Base-by-base conservation (phyloP, 2,797 vertebrate species). In the Pempheris klunzingeri region DNA sequence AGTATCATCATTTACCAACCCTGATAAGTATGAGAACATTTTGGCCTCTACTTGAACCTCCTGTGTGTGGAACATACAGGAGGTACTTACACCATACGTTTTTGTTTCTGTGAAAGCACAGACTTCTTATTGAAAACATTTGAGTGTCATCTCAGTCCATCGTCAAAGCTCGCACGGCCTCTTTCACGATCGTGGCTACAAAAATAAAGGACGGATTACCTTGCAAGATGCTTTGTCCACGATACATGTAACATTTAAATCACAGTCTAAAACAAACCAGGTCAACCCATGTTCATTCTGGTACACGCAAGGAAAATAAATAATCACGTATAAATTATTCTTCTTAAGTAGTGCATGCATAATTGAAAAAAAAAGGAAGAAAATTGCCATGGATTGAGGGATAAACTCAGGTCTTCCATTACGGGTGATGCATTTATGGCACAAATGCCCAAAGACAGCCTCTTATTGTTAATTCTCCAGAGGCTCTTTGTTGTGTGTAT, bases 311-410 rank as follows among this genome's bases (percentile, higher is more conserved):
- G 60, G 64, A 71, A 74, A 80, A 87, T 82, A 80, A 80, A 85
- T 74, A 73, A 88, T 79, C 34, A 53, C 69, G 60, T 69, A 61
- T 80, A 75, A 83, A 90, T 78, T 18, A 80, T 71, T 64, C 54
- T 61, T 70, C 61, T 62, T 71, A 77, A 74, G 57, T 49, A 38
- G 71, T n/a, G 77, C 82, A 72, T 87, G 78, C 67, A 80, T 85
- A 71, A 89, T 80, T 77, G 54, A 78, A 74, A 79, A 70, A 71
- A 78, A 70, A 75, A 64, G 71, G n/a, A 71, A 54, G 55, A 77
- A 77, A 58, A 77, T 62, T 59, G 47, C n/a, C 49, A 46, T 61
- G 68, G 69, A 80, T 70, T 68, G 61, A 61, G 62, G 87, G 74
- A 76, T 75, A 68, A 80, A 75, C 75, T 58, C 15, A 38, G 70